These are phyloP conservation scores for Lepidurus packardi DNA, from an alignment of 1,140 invertebrate genomes.

Conservation along the genomic window DNA sequence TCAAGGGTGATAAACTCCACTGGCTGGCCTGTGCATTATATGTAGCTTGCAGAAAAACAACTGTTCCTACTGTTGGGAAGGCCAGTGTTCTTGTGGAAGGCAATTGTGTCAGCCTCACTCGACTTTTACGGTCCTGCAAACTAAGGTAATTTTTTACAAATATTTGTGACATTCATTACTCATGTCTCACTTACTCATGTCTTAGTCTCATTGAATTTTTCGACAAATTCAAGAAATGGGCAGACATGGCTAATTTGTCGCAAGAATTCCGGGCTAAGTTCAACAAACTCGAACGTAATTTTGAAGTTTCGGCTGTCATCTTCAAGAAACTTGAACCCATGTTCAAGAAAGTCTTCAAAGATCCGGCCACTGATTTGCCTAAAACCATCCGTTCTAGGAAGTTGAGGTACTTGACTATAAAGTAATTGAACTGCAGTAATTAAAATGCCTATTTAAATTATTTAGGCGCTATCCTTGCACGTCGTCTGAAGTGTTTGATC, in stretches of 20 bases:
- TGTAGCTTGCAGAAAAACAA: conserved; percentile 74
- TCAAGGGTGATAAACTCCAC: conserved; percentile 79
- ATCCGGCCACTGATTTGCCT: conserved; percentile 53
- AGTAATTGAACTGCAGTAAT: conserved; percentile 26
- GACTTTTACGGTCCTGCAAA: conserved; percentile 78
- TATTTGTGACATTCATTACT: neutral
- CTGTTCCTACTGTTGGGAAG: conserved; percentile 70
- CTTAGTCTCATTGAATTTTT: conserved; percentile 89
- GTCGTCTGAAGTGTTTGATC: conserved; percentile 76
- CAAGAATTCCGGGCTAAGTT: conserved; percentile 79
- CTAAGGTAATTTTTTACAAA: conserved; percentile 60
- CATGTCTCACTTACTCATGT: conserved; percentile 34
- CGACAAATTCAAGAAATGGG: conserved; percentile 91
- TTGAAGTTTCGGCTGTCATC: conserved; percentile 88
- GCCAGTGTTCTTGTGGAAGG: conserved; percentile 67
- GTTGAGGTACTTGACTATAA: conserved; percentile 55
- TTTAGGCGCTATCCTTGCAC: conserved; percentile 63
- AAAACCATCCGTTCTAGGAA: conserved; percentile 60
- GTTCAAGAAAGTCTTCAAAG: conserved; percentile 74
- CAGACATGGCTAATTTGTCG: conserved; percentile 84
- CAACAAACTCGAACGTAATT: conserved; percentile 80
- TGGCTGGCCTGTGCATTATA: conserved; percentile 94
- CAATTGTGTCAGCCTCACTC: conserved; percentile 85
- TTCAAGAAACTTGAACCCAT: conserved; percentile 90
- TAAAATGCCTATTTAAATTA: conserved; percentile 38